phyloP scores from a whole-genome alignment of 2,113 vertebrate species.

The Heloderma charlesbogerti region DNA sequence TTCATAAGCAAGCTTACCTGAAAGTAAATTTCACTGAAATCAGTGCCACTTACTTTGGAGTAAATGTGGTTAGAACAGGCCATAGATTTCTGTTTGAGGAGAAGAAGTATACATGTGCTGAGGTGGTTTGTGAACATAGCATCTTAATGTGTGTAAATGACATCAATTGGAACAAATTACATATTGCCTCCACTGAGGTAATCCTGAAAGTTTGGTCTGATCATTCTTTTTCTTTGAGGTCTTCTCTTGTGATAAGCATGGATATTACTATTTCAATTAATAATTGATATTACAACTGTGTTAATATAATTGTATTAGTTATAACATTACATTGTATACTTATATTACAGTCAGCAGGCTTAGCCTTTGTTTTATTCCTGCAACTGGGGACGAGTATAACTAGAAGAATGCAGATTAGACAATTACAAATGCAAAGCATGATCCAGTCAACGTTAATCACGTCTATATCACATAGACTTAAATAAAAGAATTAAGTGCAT shows the following conservation, averaged over 20 bases:
- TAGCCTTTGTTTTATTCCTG: not conserved
- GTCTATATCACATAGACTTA: not conserved
- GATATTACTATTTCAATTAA: constrained; percentile 17
- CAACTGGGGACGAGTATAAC: constrained; percentile 7
- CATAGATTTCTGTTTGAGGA: not conserved
- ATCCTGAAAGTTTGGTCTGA: constrained; percentile 55
- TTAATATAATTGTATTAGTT: not conserved
- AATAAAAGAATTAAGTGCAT: not conserved
- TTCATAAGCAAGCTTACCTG: not conserved
- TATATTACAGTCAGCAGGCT: constrained; percentile 23
- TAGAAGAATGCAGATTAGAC: constrained; percentile 1
- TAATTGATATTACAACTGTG: not conserved
- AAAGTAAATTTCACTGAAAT: not conserved
- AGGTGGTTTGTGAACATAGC: constrained; percentile 59
- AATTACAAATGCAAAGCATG: not conserved
- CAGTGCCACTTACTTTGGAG: not conserved
- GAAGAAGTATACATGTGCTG: constrained; percentile 33
- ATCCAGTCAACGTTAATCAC: not conserved
- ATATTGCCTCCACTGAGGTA: constrained; percentile 56
- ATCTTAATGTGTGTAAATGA: constrained; percentile 57
- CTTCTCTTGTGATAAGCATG: constrained; percentile 46
- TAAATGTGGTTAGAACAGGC: not conserved
- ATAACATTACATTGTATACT: not conserved
- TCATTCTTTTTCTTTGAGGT: constrained; percentile 45
- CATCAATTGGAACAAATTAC: constrained; percentile 63